Base-by-base conservation (phyloP, 2,888 invertebrate genomes). In the Uropetala carovei region DNA sequence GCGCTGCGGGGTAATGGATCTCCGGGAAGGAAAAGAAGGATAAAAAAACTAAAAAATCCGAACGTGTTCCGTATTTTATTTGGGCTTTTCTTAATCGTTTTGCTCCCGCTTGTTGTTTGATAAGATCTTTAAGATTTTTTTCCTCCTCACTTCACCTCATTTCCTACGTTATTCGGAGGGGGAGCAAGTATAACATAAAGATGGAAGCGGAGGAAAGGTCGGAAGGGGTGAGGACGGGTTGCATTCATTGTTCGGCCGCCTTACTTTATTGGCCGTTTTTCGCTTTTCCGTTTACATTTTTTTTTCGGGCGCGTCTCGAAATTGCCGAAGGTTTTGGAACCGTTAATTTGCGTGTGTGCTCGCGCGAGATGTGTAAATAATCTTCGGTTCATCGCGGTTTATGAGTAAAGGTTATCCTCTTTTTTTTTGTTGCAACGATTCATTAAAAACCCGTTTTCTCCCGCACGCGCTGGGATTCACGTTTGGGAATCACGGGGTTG, bases 11-110 rank as follows among this genome's bases (percentile, higher is more conserved):
- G 89, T 89, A 89, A 89, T 89, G 64, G 89, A 60, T 89, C 89
- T 60, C 30, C 30, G 89, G 60, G 64, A 89, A 75, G 22, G 75
- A 43, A 43, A 75, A n/a, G 5, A 22, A n/a, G 75, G 60, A 16
- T 64, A 4, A 13, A 27, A 3, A 89, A 89, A 89, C 60, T n/a
- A 89, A 64, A 10, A 16, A n/a, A 68, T n/a, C 11, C n/a, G 43
- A 43, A 43, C 43, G 43, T 43, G 27, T 16, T 30, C n/a, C 27
- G 18, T 11, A 43, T 64, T 89, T 86, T 56, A 64, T 68, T 64
- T 11, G 64, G 89, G 60, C 43, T 89, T 89, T 86, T 86, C 86
- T 86, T 86, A 86, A 89, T 89, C 89, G 89, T 60, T 89, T 89
- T 64, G 30, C 89, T 89, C 64, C 89, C 89, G 64, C 64, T 89